Evolutionary conservation across 2,113 vertebrate species (phyloP).

Genomic region (Pangasianodon gigas): DNA sequence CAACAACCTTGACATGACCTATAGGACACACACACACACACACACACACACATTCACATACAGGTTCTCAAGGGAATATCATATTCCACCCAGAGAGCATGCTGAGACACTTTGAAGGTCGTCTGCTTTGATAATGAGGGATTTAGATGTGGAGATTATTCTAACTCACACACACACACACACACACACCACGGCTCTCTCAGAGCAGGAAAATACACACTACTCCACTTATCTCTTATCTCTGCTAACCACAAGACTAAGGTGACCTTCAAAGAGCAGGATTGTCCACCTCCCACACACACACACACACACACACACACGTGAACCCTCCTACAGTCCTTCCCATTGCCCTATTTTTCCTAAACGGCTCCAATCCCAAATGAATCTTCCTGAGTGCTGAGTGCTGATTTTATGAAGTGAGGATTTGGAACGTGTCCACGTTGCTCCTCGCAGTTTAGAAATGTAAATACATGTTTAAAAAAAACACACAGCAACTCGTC

Average conservation of each 20-base stretch:
- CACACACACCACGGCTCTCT: neutral
- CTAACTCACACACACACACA: neutral
- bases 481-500: neutral
- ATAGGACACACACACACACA: neutral
- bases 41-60: neutral
- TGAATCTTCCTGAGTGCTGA: neutral
- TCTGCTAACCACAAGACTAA: neutral
- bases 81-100: neutral
- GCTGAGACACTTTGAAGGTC: constrained; percentile 3
- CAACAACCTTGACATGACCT: neutral
- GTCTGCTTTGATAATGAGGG: neutral
- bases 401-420: neutral
- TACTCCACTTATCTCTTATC: neutral
- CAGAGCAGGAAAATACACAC: neutral
- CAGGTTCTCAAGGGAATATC: neutral
- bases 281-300: too few relatives aligned
- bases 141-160: neutral
- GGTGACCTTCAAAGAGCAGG: constrained; percentile 12
- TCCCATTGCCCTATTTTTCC: neutral
- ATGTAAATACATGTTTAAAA: neutral
- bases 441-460: neutral
- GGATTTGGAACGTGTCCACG: neutral
- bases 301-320: neutral
- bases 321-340: neutral
- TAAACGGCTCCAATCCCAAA: neutral